phyloP scores from a whole-genome alignment of 2,797 vertebrate genomes.

The Cryptoprocta ferox region DNA sequence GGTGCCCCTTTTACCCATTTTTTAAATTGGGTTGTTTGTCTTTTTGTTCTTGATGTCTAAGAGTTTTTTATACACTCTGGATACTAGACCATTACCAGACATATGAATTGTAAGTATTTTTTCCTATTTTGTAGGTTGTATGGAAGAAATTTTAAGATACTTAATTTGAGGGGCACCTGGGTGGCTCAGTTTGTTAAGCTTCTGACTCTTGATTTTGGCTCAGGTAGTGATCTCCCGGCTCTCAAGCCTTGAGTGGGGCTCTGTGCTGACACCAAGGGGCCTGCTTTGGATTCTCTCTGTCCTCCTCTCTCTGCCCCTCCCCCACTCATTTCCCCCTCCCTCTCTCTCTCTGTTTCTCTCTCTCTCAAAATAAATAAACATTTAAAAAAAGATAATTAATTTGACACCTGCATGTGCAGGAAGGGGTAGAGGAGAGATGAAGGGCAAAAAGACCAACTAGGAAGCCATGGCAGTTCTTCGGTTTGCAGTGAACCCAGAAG shows the following conservation, averaged over 20 bases:
- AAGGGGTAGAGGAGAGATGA: background rate
- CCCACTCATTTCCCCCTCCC: too few species aligned
- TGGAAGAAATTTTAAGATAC: conserved; percentile 11
- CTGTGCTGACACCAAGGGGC: too few species aligned
- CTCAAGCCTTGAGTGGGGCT: too few species aligned
- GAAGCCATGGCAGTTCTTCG: background rate
- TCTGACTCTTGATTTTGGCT: too few species aligned
- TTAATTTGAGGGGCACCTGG: background rate
- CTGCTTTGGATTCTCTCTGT: too few species aligned
- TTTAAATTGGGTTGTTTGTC: background rate
- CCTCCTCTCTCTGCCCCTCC: too few species aligned
- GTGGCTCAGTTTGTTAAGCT: too few species aligned
- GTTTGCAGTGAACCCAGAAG: background rate
- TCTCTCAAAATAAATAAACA: too few species aligned
- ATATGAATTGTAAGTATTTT: background rate
- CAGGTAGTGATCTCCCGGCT: too few species aligned
- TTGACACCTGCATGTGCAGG: background rate
- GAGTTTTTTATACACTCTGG: conserved; percentile 12
- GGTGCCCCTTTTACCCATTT: background rate
- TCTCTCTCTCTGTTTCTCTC: too few species aligned
- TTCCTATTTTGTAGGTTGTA: background rate
- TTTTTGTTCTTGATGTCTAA: conserved; percentile 39
- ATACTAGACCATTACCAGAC: background rate
- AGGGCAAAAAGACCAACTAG: conserved; percentile 14
- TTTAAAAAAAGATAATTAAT: background rate